Base-by-base conservation (phyloP, 2,888 invertebrate genomes). In the Coremacera marginata region DNA sequence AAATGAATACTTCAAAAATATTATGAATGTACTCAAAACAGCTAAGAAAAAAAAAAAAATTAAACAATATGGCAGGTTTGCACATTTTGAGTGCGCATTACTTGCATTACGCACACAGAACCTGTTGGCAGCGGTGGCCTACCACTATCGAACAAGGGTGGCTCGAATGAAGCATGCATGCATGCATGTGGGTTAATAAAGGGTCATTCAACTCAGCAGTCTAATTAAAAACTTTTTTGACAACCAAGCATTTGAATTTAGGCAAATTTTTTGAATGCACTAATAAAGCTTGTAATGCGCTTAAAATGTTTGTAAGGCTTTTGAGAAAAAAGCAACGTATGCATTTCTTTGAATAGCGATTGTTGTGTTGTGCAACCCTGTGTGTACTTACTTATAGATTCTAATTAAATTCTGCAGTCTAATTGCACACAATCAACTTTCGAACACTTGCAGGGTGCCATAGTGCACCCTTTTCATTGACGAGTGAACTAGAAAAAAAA, bases 201-300 rank as follows among this genome's bases (percentile, higher is more conserved):
- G 67, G 67, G 68, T 49, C 63, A 65, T 65, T 65, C 25, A 65
- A 65, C 63, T 65, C 16, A 14, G 8, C 34, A 65, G 63, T 65
- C 63, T 65, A 65, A 65, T 65, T 65, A 65, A 65, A 62, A 34
- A 16, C 9, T 60, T 11, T 65, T n/a, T 11, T 63, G 27, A 31
- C 19, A 27, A 11, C 5, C 16, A 27, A 25, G 14, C 57, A 60
- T 25, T 7, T 2, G 8, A 60, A 22, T 19, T 4, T 27, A 8
- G 19, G 16, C 34, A 31, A 31, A 37, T 9, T 37, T 67, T 19
- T 34, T n/a, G n/a, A 67, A 37, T n/a, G 57, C 57, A 25, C 25
- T 25, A 60, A 22, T 25, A 27, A 9, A 19, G 19, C 22, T 25
- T 60, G 22, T 27, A 60, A 60, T 16, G n/a, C 27, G 9, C 60